A percentile compares a stretch with the other conserved stretches of the same genome.
phyloP scores from a whole-genome alignment of 1,140 invertebrate species.

The Carcinoscorpius rotundicauda region DNA sequence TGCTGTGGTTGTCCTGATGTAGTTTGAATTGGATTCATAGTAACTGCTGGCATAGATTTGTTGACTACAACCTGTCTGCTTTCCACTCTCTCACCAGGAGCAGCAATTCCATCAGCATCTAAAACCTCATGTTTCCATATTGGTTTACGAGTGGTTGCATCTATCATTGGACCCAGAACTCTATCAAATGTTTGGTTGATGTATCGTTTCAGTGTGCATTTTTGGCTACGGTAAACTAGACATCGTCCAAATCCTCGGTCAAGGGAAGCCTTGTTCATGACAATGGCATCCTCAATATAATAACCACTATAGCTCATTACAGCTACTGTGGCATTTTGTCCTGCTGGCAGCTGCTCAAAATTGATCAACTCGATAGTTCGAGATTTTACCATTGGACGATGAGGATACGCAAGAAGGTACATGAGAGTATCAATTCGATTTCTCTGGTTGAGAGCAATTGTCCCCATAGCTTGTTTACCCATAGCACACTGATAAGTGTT shows the following conservation, averaged over 20 bases:
- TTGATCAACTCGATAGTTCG: conserved; percentile 85
- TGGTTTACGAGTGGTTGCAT: conserved; percentile 64
- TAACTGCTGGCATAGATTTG: conserved; percentile 66
- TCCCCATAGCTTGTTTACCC: conserved; percentile 97
- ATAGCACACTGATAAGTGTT: conserved; percentile 99
- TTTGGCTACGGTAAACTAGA: conserved; percentile 73
- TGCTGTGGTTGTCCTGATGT: conserved; percentile 23
- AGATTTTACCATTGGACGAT: conserved; percentile 91
- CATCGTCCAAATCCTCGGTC: conserved; percentile 85
- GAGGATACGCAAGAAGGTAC: conserved; percentile 94
- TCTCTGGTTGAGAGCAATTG: conserved; percentile 78
- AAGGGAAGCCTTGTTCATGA: conserved; percentile 94
- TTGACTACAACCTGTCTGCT: conserved; percentile 57
- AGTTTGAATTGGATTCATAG: conserved; percentile 5
- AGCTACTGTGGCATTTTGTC: conserved; percentile 97
- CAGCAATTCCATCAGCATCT: conserved; percentile 85
- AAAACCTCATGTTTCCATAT: conserved; percentile 71
- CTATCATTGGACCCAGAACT: conserved; percentile 78
- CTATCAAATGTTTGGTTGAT: conserved; percentile 85
- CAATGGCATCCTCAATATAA: conserved; percentile 97
- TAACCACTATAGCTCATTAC: conserved; percentile 99
- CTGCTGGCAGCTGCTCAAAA: conserved; percentile 95
- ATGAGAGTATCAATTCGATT: conserved; percentile 94
- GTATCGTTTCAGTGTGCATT: conserved; percentile 81
- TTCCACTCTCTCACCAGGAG: conserved; percentile 42